Base-by-base conservation (phyloP, 2,113 vertebrate species). In the Prietella phreatophila region DNA sequence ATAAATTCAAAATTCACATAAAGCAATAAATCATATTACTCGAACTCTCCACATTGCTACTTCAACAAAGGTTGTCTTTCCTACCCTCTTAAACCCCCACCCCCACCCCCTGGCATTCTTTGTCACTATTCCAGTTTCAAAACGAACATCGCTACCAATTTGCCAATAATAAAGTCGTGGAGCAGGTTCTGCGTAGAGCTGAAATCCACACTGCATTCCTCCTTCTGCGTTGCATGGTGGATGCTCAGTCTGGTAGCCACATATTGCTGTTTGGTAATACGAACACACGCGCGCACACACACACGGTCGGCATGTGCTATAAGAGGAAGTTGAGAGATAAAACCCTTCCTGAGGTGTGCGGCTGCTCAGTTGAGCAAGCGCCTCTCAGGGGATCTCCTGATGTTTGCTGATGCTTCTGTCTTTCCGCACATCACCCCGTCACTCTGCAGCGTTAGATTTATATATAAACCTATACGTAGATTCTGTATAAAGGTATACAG, bases 251-350 rank as follows among this genome's bases (percentile, higher is more conserved):
- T 36, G 30, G 30, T 58, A 25, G 79, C 30, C 19, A 10, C 79
- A 36, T 47, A 47, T 19, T 39, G n/a, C 55, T 22, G 10, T 82
- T 60, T 25, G 55, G 30, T 19, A 58, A 17, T 3, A 22, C 8
- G 53, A 33, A 58, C 78, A 30, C 3, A 17, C 30, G 22, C 76
- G 20, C 4, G 8, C 30, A 33, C 76, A 81, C 42, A 27, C 13
- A 33, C 33, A 83, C 36, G 8, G 22, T n/a, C 27, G 60, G n/a
- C 65, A 67, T 61, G 25, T 53, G 61, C 61, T 79, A 58, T 82
- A 86, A 85, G 88, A 93, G 94, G 93, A 94, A 93, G 93, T 93
- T 91, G 90, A 88, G 82, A n/a, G 87, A 92, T 83, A 90, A 91
- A 75, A 42, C 90, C 92, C 78, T 55, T 94, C 93, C 93, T 95